Evolutionary conservation across 2,888 invertebrate species (phyloP).

Genomic region (Ochropleura leucogaster): DNA sequence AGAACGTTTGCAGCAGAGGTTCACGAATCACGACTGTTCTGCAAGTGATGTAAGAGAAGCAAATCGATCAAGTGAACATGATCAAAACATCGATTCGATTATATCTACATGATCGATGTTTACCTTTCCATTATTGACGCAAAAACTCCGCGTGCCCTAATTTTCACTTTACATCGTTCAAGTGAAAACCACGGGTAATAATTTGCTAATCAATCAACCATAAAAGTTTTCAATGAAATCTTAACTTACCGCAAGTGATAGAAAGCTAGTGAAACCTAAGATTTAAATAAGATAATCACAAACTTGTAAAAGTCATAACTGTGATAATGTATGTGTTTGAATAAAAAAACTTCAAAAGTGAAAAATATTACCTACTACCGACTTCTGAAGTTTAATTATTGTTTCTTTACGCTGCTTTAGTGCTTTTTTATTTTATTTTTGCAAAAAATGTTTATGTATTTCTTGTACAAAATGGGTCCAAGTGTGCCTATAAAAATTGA

Average conservation of each 20-base stretch:
- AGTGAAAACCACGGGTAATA: slow-evolving; percentile 32
- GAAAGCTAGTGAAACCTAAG: slow-evolving; percentile 66
- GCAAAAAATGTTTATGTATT: no score
- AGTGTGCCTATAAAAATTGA: no score
- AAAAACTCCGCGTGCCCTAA: slow-evolving; percentile 18
- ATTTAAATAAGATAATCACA: slow-evolving; percentile 39
- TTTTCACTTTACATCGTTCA: slow-evolving; percentile 28
- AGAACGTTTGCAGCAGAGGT: slow-evolving; percentile 15
- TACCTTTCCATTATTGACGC: slow-evolving; percentile 12
- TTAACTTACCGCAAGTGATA: slow-evolving; percentile 30
- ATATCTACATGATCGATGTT: slow-evolving; percentile 39
- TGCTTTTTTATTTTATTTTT: no score
- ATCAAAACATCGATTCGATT: slow-evolving; percentile 40
- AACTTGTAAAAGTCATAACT: slow-evolving; percentile 47
- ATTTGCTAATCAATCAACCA: slow-evolving; percentile 45
- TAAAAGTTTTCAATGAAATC: slow-evolving; percentile 38
- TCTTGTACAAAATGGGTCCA: no score
- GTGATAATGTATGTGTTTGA: slow-evolving; percentile 60
- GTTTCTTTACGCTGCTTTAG: no score
- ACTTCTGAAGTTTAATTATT: no score
- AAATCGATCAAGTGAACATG: slow-evolving; percentile 32
- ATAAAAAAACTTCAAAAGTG: no score
- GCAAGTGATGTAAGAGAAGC: slow-evolving; percentile 27
- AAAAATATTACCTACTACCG: no score
- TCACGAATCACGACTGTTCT: slow-evolving; percentile 18